Conservation (phyloP, 2,888 invertebrate species). For the Hecatera dysodea region DNA sequence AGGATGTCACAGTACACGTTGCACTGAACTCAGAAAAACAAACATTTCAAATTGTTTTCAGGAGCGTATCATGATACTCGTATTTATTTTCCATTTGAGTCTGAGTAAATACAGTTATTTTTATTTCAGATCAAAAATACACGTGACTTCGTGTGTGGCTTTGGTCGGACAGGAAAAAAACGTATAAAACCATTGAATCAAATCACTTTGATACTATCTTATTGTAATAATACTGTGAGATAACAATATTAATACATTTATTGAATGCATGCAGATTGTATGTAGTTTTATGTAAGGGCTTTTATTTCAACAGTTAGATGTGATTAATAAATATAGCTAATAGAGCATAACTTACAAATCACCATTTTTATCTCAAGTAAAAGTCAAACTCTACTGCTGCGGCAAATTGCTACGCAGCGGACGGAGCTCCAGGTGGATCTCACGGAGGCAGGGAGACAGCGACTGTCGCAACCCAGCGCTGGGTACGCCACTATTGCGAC, state of each 20-base stretch:
- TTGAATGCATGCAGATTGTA: not conserved
- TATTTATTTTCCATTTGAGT: constrained; percentile 68
- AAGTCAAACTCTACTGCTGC: too few relatives aligned
- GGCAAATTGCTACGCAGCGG: too few relatives aligned
- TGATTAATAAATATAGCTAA: too few relatives aligned
- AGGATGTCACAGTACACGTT: constrained; percentile 39
- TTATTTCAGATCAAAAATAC: constrained; percentile 69
- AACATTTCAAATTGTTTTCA: constrained; percentile 61
- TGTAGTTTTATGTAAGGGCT: not conserved
- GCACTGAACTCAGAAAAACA: constrained; percentile 49
- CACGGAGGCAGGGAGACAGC: too few relatives aligned
- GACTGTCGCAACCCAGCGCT: too few relatives aligned
- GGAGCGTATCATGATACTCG: constrained; percentile 60
- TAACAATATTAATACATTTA: not conserved
- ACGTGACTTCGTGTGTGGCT: constrained; percentile 72
- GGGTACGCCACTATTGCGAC: too few relatives aligned
- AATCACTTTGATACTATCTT: constrained; percentile 40
- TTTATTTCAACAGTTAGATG: not conserved
- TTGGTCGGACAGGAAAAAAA: constrained; percentile 58
- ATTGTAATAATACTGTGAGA: not conserved
- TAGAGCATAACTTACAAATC: too few relatives aligned
- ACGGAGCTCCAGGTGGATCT: too few relatives aligned
- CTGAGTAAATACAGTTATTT: constrained; percentile 69
- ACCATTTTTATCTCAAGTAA: not conserved
- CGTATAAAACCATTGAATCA: constrained; percentile 51